Base-by-base conservation (phyloP, 1,140 invertebrate genomes). In the Drosophila novamexicana region DNA sequence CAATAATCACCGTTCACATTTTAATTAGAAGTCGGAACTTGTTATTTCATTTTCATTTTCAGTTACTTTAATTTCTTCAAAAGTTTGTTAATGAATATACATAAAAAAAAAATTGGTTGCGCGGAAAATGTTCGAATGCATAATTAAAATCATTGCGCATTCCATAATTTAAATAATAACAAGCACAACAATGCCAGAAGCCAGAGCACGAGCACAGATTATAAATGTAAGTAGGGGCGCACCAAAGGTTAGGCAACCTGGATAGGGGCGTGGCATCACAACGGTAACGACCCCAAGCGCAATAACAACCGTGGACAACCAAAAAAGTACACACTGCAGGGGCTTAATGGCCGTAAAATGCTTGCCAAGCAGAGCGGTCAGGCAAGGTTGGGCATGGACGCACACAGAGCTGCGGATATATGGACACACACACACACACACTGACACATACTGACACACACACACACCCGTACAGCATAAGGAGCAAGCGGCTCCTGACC, bases 331-430 rank as follows among this genome's bases (percentile, higher is more conserved):
- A 88, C 76, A 79, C 68, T 77, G 79, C 76, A 66, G 68, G 45
- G 68, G 50, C 83, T 83, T 86, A 86, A 86, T 83, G 84, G 79
- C 82, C 83, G 83, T 86, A 86, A 86, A 86, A 86, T 86, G 79
- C 79, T 82, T 79, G 65, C 67, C 72, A 77, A 83, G 72, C 66
- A 56, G 71, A 79, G 67, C 72, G 76, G 50, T 67, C 82, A 88
- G 83, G 67, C 83, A 80, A 82, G 82, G 75, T 76, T 57, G 70
- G 52, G 52, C 57, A 72, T 63, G 58, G 52, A 56, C 64, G 47
- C 64, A 73, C 67, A 61, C 40, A 40, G 47, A 42, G 47, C 56
- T 50, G 39, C 39, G 4, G 22, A 29, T 29, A 29, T 22, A 22
- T 22, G 18, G 18, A 18, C 10, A 40, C 10, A 49, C 61, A 49